These are phyloP conservation scores for Apis dorsata DNA, from an alignment of 1,140 invertebrate species.

Conservation along the genomic window DNA sequence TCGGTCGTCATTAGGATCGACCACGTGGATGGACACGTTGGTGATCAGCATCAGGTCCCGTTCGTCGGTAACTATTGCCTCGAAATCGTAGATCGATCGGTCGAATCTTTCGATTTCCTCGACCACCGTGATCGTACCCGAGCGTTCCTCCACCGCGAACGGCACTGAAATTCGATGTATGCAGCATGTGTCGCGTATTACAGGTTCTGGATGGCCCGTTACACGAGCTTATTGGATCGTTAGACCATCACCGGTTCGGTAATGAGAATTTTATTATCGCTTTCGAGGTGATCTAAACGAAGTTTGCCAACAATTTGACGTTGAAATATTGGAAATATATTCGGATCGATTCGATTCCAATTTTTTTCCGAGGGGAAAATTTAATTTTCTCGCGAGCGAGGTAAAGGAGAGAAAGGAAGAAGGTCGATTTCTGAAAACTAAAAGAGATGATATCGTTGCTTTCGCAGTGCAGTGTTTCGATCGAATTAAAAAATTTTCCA, in stretches of 20 bases:
- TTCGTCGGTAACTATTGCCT: slow-evolving; percentile 88
- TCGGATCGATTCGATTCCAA: no score
- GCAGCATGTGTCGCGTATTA: slow-evolving; percentile 54
- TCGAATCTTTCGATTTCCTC: slow-evolving; percentile 87
- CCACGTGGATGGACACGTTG: slow-evolving; percentile 91
- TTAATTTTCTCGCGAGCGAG: no score
- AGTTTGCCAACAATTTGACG: background rate
- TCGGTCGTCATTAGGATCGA: slow-evolving; percentile 86
- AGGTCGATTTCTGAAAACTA: no score
- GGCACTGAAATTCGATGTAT: slow-evolving; percentile 84
- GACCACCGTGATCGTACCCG: slow-evolving; percentile 92
- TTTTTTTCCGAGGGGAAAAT: no score
- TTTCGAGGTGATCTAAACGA: no score
- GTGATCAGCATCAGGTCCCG: slow-evolving; percentile 85
- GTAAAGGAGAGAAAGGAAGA: no score
- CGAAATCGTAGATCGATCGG: slow-evolving; percentile 87
- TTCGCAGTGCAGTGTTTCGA: no score
- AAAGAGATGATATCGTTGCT: no score
- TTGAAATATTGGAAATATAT: background rate
- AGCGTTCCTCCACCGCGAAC: slow-evolving; percentile 93
- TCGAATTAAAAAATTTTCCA: no score
- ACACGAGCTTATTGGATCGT: background rate
- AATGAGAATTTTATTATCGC: background rate
- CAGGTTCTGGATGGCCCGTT: background rate
- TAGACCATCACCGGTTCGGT: background rate